These are phyloP conservation scores for Isotomurus palustris DNA, from an alignment of 2,888 invertebrate genomes.

Conservation along the genomic window DNA sequence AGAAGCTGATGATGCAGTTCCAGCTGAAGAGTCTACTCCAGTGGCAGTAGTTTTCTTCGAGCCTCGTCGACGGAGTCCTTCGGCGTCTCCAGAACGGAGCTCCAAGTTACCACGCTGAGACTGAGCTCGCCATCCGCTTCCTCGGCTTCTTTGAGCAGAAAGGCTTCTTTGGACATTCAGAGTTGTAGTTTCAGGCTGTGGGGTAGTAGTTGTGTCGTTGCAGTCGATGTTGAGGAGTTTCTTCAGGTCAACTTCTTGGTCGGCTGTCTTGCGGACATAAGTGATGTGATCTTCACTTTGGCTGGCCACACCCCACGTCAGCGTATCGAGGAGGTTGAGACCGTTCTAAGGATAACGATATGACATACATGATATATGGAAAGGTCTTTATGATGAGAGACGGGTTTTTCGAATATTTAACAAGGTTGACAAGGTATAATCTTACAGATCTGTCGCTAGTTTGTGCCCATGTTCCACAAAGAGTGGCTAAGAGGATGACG, in stretches of 20 bases:
- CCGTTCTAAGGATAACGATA: too few relatives aligned
- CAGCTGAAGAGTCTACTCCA: not conserved
- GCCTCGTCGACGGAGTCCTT: too few relatives aligned
- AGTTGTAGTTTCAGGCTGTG: not conserved
- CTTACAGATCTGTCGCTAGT: too few relatives aligned
- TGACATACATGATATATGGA: too few relatives aligned
- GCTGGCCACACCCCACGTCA: not conserved
- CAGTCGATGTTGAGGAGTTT: not conserved
- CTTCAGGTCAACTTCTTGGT: not conserved
- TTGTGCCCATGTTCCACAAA: too few relatives aligned
- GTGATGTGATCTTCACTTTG: constrained; percentile 6
- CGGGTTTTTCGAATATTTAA: too few relatives aligned
- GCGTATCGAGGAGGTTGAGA: too few relatives aligned
- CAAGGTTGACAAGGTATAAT: too few relatives aligned
- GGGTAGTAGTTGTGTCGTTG: not conserved
- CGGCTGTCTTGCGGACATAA: not conserved
- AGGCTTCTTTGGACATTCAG: not conserved
- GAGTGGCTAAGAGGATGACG: too few relatives aligned
- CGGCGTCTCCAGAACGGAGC: not conserved
- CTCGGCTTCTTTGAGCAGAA: not conserved
- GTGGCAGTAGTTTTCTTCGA: not conserved
- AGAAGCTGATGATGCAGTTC: not conserved
- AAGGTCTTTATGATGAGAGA: too few relatives aligned
- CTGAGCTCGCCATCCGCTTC: not conserved
- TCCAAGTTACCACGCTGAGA: not conserved